Evolutionary conservation across 2,113 vertebrate genomes (phyloP).

Genomic region (Synodontis membranacea): DNA sequence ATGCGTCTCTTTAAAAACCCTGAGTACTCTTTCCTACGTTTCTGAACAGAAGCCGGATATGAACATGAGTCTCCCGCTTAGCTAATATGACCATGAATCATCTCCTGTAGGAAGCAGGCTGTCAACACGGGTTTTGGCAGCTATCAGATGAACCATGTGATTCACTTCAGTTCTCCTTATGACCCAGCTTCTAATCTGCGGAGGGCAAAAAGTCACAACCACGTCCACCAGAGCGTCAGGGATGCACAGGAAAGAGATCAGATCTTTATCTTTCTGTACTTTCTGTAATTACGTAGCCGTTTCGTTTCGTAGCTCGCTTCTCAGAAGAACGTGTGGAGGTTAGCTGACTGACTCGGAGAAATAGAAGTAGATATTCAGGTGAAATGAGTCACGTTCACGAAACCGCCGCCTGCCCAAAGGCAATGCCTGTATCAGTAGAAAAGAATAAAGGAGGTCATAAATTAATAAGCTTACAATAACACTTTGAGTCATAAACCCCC

Average conservation of each 20-base stretch:
- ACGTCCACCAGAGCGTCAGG: background rate
- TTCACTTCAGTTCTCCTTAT: constrained; percentile 2
- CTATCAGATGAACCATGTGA: constrained; percentile 36
- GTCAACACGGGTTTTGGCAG: constrained; percentile 19
- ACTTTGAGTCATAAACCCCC: background rate
- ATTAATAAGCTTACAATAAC: background rate
- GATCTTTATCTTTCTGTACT: background rate
- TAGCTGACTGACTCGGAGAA: background rate
- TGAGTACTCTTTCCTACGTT: background rate
- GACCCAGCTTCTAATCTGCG: constrained; percentile 10
- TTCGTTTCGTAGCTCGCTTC: background rate
- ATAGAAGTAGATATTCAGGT: background rate
- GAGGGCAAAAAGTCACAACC: background rate
- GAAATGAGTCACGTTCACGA: background rate
- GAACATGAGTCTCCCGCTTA: constrained; percentile 33
- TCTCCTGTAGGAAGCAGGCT: constrained; percentile 40
- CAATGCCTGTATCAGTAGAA: constrained; percentile 38
- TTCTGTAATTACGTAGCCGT: background rate
- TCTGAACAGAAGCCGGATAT: constrained; percentile 23
- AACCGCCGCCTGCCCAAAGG: background rate
- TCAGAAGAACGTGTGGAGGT: background rate
- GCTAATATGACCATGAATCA: constrained; percentile 41
- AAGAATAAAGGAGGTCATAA: background rate
- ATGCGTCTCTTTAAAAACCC: background rate
- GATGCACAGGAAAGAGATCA: background rate